Base-by-base conservation (phyloP, 2,113 vertebrate species). In the Rhombomys opimus region DNA sequence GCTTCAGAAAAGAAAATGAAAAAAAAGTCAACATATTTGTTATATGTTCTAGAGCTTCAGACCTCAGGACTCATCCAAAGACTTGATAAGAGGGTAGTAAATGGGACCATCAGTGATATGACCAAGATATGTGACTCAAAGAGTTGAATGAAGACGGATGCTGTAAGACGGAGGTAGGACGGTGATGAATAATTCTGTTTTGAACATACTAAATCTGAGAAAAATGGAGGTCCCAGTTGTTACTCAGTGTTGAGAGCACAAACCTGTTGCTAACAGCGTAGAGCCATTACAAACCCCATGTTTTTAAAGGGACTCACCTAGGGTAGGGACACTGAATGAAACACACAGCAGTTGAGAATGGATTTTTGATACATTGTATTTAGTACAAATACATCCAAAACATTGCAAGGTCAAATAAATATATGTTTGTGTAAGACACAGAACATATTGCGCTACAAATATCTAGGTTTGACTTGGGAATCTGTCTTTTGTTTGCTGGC, bases 361-460 rank as follows among this genome's bases (percentile, higher is more conserved):
- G 90, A 81, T 91, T 93, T 93, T 61, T 67, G n/a, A 76, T 23
- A 52, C 50, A 90, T 63, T n/a, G 25, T 90, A 68, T 59, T 59
- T 86, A 78, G n/a, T 63, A 20, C 75, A 70, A 91, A 46, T 80
- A 72, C 57, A 7, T 82, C 14, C 1, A 72, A 85, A 94, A 91
- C 0, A 85, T 25, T 92, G 50, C 23, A 87, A 67, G 10, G 12
- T 67, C 3, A 81, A 54, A 38, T 57, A 91, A 57, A n/a, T 54
- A 41, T 8, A 2, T 38, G 8, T n/a, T 5, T 35, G 2, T 27
- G 2, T 54, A 5, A 84, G 7, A 15, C 10, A 63, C 50, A 25
- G 41, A 13, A 73, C 10, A 87, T 59, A 63, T 50, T 87, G 46
- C 54, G 63, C 6, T 57, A 52, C 72, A 92, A 68, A 76, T 38